Conservation (phyloP, 2,888 invertebrate genomes). For the Antheraea yamamai region DNA sequence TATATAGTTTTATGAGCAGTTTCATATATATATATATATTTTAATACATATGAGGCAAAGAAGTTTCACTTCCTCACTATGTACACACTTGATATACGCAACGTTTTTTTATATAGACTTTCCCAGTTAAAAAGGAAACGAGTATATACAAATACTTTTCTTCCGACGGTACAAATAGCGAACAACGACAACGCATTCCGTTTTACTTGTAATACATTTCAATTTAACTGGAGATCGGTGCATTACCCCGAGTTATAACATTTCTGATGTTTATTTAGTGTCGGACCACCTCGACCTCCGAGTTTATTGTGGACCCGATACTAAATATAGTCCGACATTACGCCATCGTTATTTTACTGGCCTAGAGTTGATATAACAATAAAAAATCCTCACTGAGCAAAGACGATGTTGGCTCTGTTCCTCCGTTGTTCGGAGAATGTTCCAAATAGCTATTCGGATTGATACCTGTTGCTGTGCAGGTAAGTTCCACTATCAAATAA, state of each 20-base stretch:
- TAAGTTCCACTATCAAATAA: too few relatives aligned
- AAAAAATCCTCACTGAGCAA: not conserved
- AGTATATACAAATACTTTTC: not conserved
- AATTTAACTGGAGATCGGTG: constrained; percentile 52
- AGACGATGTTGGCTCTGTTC: too few relatives aligned
- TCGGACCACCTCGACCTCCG: constrained; percentile 38
- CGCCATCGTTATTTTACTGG: constrained; percentile 24
- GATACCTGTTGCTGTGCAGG: too few relatives aligned
- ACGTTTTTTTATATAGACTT: too few relatives aligned
- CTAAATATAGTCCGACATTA: constrained; percentile 27
- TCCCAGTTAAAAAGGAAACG: not conserved
- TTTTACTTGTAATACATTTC: constrained; percentile 59
- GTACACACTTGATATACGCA: too few relatives aligned
- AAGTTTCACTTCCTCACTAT: too few relatives aligned
- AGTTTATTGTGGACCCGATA: constrained; percentile 27
- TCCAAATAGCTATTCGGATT: too few relatives aligned
- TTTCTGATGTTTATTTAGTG: constrained; percentile 45
- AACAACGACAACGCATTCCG: constrained; percentile 53
- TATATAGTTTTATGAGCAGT: too few relatives aligned
- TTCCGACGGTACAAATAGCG: constrained; percentile 16
- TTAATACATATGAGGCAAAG: too few relatives aligned
- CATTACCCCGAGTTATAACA: constrained; percentile 51
- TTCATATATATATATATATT: too few relatives aligned
- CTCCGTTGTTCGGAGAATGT: too few relatives aligned
- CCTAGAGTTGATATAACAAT: constrained; percentile 13